phyloP scores from a whole-genome alignment of 2,888 invertebrate genomes.

The Rhagium mordax region DNA sequence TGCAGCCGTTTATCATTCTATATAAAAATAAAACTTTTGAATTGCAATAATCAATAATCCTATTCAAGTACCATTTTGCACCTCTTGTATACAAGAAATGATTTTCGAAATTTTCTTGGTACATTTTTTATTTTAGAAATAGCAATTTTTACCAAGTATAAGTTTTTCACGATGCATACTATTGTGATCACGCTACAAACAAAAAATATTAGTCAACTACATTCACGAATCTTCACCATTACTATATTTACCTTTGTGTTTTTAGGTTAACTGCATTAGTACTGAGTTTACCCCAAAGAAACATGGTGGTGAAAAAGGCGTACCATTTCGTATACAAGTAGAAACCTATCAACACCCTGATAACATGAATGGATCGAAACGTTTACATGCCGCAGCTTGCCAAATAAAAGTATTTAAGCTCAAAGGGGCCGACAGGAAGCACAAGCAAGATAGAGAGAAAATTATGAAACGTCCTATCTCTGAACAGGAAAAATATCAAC shows the following conservation, averaged over 20 bases:
- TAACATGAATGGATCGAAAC: constrained; percentile 69
- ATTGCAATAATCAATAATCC: too few species aligned
- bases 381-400: constrained; percentile 95
- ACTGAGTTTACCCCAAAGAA: constrained; percentile 98
- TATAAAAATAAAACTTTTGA: too few species aligned
- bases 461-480: constrained; percentile 87
- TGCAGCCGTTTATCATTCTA: too few species aligned
- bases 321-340: constrained; percentile 95
- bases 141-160: too few species aligned
- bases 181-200: too few species aligned
- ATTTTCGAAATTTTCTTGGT: too few species aligned
- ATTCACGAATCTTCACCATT: too few species aligned
- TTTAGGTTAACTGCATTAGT: constrained; percentile 93
- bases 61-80: too few species aligned
- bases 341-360: constrained; percentile 85
- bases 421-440: constrained; percentile 97
- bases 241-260: constrained; percentile 31
- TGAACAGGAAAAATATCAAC: constrained; percentile 94
- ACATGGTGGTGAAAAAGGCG: constrained; percentile 98
- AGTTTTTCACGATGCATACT: too few species aligned
- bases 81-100: too few species aligned
- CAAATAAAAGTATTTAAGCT: constrained; percentile 96
- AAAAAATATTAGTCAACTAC: too few species aligned
- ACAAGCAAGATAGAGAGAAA: constrained; percentile 97
- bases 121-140: too few species aligned